A percentile compares a stretch with the other conserved stretches of the same genome.
phyloP scores from a whole-genome alignment of 2,797 vertebrate species.

The Gymnoscopelus braueri region DNA sequence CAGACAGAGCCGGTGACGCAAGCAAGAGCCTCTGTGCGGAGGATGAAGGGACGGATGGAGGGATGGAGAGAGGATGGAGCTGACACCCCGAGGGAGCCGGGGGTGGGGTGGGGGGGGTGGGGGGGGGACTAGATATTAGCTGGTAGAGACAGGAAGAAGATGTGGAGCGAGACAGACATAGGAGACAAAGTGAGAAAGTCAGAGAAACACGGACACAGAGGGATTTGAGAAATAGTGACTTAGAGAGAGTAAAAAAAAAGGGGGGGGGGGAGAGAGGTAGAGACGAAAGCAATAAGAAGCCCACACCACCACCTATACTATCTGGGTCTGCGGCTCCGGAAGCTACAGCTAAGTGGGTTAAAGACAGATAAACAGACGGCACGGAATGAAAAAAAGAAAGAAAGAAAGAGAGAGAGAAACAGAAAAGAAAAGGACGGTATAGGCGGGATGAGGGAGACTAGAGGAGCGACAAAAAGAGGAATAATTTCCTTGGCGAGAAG shows the following conservation, averaged over 20 bases:
- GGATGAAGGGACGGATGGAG: conserved; percentile 68
- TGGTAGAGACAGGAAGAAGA: not conserved
- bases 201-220: not conserved
- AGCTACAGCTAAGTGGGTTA: conserved; percentile 75
- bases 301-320: conserved; percentile 56
- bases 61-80: conserved; percentile 66
- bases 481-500: conserved; percentile 63
- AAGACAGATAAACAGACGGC: conserved; percentile 70
- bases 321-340: conserved; percentile 70
- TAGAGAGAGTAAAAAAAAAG: not conserved
- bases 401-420: conserved; percentile 54
- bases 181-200: conserved; percentile 24
- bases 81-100: conserved; percentile 67
- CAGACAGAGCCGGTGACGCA: conserved; percentile 69
- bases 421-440: conserved; percentile 45
- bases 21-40: conserved; percentile 60
- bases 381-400: conserved; percentile 15
- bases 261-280: conserved; percentile 9
- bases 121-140: not conserved
- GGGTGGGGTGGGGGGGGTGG: conserved; percentile 43
- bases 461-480: conserved; percentile 49
- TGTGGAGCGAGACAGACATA: conserved; percentile 27
- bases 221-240: not conserved
- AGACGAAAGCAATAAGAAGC: conserved; percentile 55
- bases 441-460: too few relatives aligned